Evolutionary conservation across 2,113 vertebrate species (phyloP).

Genomic region (Rhinoderma darwinii): DNA sequence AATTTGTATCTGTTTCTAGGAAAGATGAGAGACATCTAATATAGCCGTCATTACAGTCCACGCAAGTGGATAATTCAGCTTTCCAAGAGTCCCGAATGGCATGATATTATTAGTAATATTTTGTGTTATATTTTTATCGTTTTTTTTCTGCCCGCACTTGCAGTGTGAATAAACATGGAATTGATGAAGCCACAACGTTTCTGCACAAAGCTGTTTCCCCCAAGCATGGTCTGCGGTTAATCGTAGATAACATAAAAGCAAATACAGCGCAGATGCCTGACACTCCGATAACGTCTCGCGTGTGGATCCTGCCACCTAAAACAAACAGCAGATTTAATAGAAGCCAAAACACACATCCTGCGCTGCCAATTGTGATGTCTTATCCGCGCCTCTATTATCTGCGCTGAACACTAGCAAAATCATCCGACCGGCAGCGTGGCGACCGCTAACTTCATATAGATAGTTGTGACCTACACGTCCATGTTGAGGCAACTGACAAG

Average conservation of each 20-base stretch:
- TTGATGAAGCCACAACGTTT: background rate
- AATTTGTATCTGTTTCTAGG: too few relatives aligned
- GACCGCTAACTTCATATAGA: background rate
- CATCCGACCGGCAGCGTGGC: background rate
- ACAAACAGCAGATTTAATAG: slow-evolving; percentile 45
- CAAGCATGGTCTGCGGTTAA: slow-evolving; percentile 20
- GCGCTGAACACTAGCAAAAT: background rate
- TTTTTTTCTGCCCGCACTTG: background rate
- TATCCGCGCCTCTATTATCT: background rate
- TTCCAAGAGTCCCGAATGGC: background rate
- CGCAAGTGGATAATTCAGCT: too few relatives aligned
- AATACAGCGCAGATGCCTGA: slow-evolving; percentile 50
- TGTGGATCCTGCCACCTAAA: slow-evolving; percentile 23
- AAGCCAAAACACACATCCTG: slow-evolving; percentile 28
- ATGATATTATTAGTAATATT: too few relatives aligned
- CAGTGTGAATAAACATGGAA: background rate
- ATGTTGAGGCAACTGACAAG: background rate
- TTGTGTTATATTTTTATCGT: too few relatives aligned
- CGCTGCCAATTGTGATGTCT: background rate
- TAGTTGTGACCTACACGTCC: background rate
- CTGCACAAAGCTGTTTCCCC: slow-evolving; percentile 15
- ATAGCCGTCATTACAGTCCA: too few relatives aligned
- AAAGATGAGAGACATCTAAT: too few relatives aligned
- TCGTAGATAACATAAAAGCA: slow-evolving; percentile 39
- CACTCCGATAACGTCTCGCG: background rate